phyloP scores from a whole-genome alignment of 2,113 vertebrate genomes.

The Rousettus leschenaultii region DNA sequence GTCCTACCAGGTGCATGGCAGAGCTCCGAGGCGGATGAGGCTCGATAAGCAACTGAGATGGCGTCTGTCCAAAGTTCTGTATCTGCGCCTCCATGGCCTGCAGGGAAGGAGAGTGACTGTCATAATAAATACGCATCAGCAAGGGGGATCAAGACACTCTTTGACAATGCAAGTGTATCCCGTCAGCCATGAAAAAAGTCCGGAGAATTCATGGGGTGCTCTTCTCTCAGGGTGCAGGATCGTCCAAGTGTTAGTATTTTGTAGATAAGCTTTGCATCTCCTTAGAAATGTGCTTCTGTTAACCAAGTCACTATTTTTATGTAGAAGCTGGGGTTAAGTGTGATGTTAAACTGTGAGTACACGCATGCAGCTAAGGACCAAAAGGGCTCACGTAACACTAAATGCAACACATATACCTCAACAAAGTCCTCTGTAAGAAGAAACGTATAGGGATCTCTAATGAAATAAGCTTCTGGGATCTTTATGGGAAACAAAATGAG shows the following conservation, averaged over 20 bases:
- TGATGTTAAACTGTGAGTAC: slow-evolving; percentile 92
- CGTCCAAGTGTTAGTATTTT: slow-evolving; percentile 96
- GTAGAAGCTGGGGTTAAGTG: slow-evolving; percentile 82
- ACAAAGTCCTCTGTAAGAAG: slow-evolving; percentile 85
- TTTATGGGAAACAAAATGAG: slow-evolving; percentile 76
- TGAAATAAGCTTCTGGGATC: slow-evolving; percentile 88
- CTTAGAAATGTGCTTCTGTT: slow-evolving; percentile 95
- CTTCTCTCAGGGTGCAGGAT: slow-evolving; percentile 91
- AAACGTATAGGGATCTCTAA: slow-evolving; percentile 86
- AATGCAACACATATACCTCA: slow-evolving; percentile 81
- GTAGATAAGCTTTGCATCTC: slow-evolving; percentile 95
- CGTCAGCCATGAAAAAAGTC: slow-evolving; percentile 91
- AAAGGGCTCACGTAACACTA: slow-evolving; percentile 64
- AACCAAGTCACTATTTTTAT: slow-evolving; percentile 90
- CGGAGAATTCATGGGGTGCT: slow-evolving; percentile 86
- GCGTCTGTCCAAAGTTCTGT: slow-evolving; percentile 99
- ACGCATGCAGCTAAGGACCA: slow-evolving; percentile 86
- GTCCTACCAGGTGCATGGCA: slow-evolving; percentile 99
- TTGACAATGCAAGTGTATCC: slow-evolving; percentile 95
- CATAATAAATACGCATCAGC: slow-evolving; percentile 93
- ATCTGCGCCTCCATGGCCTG: slow-evolving; percentile 99
- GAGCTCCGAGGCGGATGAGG: slow-evolving; percentile 99
- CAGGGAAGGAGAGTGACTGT: slow-evolving; percentile 88
- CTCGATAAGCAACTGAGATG: slow-evolving; percentile 99
- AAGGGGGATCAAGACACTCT: slow-evolving; percentile 92